Evolutionary conservation across 2,888 invertebrate genomes (phyloP).

Genomic region (Macrophya alboannulata): DNA sequence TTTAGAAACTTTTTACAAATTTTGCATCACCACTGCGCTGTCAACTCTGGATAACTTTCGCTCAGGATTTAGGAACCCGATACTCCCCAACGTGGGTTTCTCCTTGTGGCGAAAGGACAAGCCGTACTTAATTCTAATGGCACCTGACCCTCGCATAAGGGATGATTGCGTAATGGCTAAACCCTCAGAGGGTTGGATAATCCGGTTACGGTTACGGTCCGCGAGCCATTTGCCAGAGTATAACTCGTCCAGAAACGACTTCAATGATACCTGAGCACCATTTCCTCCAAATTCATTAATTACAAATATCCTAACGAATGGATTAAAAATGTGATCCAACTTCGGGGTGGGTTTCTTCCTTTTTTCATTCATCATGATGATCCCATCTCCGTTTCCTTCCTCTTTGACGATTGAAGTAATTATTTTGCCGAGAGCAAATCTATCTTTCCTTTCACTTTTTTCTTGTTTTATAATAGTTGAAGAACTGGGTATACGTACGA

Average conservation of each 20-base stretch:
- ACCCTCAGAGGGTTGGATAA: conserved; percentile 19
- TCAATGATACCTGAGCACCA: background rate
- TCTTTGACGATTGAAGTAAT: background rate
- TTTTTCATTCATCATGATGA: background rate
- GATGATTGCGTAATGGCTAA: conserved; percentile 47
- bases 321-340: background rate
- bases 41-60: background rate
- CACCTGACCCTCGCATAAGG: conserved; percentile 31
- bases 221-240: conserved; percentile 16
- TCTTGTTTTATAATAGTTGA: background rate
- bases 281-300: background rate
- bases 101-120: background rate
- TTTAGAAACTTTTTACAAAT: background rate
- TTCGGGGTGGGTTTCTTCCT: background rate
- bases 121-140: conserved; percentile 37
- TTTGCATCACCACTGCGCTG: background rate
- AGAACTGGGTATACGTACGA: background rate
- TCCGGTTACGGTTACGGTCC: conserved; percentile 13
- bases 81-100: background rate
- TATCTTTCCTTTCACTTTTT: background rate
- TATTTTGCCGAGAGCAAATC: background rate
- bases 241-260: background rate
- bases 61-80: conserved; percentile 33
- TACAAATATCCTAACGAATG: background rate
- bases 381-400: background rate